Evolutionary conservation across 2,888 invertebrate species (phyloP).

Genomic region (Eueremaeus valkanovi): DNA sequence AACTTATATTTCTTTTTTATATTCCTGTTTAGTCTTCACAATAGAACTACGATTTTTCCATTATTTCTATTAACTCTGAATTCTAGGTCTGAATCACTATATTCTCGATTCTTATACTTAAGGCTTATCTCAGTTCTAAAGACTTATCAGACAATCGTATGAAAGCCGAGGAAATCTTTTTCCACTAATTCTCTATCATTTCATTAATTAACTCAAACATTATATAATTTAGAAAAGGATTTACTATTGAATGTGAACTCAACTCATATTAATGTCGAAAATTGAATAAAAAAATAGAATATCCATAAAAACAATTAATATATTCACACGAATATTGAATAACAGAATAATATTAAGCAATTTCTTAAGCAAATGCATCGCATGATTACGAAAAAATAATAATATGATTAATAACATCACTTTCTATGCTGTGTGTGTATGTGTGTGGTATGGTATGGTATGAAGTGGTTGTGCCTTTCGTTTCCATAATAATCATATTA

Average conservation of each 20-base stretch:
- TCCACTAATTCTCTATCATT: neutral
- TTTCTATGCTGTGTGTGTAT: too few relatives aligned
- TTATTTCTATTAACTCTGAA: neutral
- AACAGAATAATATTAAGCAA: neutral
- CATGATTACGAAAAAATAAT: too few relatives aligned
- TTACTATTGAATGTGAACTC: neutral
- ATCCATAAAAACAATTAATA: neutral
- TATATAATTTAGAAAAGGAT: neutral
- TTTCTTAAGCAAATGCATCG: too few relatives aligned
- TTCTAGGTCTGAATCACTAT: neutral
- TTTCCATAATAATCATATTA: too few relatives aligned
- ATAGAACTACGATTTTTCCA: neutral
- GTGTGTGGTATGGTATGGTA: too few relatives aligned
- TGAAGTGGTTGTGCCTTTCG: too few relatives aligned
- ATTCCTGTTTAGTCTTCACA: neutral
- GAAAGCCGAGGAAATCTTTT: too few relatives aligned
- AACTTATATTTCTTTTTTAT: conserved; percentile 11
- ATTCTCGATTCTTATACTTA: neutral
- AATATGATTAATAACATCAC: too few relatives aligned
- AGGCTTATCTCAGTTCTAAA: neutral
- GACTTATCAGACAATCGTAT: neutral
- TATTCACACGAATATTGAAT: neutral
- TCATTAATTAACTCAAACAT: neutral
- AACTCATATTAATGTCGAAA: too few relatives aligned
- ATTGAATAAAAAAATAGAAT: too few relatives aligned